Conservation (phyloP, 2,888 invertebrate species). For the Exephanes ischioxanthus region DNA sequence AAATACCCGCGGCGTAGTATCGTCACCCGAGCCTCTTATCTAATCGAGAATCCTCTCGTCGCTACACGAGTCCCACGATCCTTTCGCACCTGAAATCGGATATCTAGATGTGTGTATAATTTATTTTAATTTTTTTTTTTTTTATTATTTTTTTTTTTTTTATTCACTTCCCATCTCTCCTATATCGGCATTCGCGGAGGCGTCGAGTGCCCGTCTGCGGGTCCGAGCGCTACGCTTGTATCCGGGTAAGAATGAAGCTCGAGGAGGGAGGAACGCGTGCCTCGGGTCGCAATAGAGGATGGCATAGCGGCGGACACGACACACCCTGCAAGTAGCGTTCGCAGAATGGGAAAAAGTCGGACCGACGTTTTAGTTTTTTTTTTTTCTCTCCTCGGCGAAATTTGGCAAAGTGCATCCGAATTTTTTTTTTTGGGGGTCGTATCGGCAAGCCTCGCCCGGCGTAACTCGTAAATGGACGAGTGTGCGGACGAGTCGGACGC, state of each 20-base stretch:
- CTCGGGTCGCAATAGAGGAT: neutral
- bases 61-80: neutral
- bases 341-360: neutral
- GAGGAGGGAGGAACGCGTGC: constrained; percentile 1
- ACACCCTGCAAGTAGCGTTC: constrained; percentile 25
- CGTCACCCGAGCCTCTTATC: neutral
- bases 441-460: neutral
- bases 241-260: neutral
- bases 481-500: neutral
- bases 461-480: neutral
- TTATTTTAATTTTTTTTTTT: no score
- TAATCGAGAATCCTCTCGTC: neutral
- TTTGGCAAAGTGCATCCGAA: neutral
- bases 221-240: neutral
- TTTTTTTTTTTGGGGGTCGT: neutral
- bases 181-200: neutral
- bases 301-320: constrained; percentile 17
- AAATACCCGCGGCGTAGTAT: neutral
- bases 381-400: neutral
- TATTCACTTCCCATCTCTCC: neutral
- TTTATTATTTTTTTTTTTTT: neutral
- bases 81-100: neutral
- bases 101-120: no score
- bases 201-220: neutral
- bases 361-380: constrained; percentile 7